A percentile compares a stretch with the other conserved stretches of the same genome.
Evolutionary conservation across 2,113 vertebrate species (phyloP).

Genomic region (Nipponia nippon): DNA sequence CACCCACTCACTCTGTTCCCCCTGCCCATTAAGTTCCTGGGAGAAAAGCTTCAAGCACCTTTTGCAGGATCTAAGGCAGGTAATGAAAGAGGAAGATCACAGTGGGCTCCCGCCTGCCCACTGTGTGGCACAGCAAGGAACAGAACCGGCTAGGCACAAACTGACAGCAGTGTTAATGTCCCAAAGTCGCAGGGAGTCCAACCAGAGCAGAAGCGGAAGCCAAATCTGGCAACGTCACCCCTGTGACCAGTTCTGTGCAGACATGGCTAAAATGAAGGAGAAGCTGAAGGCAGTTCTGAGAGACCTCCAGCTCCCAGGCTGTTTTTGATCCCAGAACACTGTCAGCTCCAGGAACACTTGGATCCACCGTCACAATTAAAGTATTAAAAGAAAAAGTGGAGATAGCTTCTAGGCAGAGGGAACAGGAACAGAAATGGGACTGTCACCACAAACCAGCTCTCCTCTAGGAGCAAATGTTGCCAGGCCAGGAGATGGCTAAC

Average conservation of each 20-base stretch:
- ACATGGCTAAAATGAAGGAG: neutral
- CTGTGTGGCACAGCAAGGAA: neutral
- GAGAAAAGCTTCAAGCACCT: neutral
- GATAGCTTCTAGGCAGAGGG: neutral
- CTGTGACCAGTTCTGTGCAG: neutral
- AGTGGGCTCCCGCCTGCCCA: neutral
- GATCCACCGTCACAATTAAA: neutral
- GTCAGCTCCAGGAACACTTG: neutral
- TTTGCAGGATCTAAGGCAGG: neutral
- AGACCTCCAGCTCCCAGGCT: neutral
- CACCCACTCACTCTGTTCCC: neutral
- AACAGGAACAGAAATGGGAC: neutral
- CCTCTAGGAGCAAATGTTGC: neutral
- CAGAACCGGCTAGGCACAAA: neutral
- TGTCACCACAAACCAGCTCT: neutral
- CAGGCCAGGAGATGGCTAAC: neutral
- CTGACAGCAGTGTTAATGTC: neutral
- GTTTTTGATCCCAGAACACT: neutral
- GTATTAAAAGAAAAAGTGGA: neutral
- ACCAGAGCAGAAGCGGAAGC: neutral
- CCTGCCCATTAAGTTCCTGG: neutral
- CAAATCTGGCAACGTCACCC: neutral
- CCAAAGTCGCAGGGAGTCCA: neutral
- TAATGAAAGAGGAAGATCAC: neutral
- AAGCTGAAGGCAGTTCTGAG: neutral